Percentiles rank a stretch among this genome's conserved stretches.
phyloP scores from a whole-genome alignment of 2,113 vertebrate species.

The Amphiprion percula region DNA sequence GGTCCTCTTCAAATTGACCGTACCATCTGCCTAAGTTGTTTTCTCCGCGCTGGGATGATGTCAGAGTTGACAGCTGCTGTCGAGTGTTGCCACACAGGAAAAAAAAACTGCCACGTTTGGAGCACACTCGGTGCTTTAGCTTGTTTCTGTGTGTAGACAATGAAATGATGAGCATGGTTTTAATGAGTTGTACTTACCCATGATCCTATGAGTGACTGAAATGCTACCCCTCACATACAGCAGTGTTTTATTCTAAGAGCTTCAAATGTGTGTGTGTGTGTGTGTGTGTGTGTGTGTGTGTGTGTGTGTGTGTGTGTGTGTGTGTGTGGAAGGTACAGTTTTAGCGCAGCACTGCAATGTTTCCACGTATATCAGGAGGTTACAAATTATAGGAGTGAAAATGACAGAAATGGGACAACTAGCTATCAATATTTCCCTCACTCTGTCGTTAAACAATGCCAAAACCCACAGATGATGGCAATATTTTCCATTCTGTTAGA shows the following conservation, averaged over 20 bases:
- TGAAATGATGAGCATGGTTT: constrained; percentile 31
- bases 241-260: background rate
- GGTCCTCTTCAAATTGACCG: constrained; percentile 6
- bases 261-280: background rate
- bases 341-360: background rate
- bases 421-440: too few species aligned
- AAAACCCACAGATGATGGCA: too few species aligned
- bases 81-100: constrained; percentile 40
- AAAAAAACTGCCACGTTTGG: constrained; percentile 37
- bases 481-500: too few species aligned
- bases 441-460: too few species aligned
- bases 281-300: too few species aligned
- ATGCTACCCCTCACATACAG: background rate
- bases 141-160: constrained; percentile 48
- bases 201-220: constrained; percentile 33
- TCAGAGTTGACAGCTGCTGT: constrained; percentile 70
- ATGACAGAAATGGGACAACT: too few species aligned
- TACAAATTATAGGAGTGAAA: constrained; percentile 13
- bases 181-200: constrained; percentile 44
- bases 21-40: constrained; percentile 47
- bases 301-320: too few species aligned
- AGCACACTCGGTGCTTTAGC: constrained; percentile 64
- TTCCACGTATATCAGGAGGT: constrained; percentile 16
- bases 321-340: background rate
- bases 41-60: constrained; percentile 63